phyloP scores from a whole-genome alignment of 2,888 invertebrate species.

The Callinectes sapidus region DNA sequence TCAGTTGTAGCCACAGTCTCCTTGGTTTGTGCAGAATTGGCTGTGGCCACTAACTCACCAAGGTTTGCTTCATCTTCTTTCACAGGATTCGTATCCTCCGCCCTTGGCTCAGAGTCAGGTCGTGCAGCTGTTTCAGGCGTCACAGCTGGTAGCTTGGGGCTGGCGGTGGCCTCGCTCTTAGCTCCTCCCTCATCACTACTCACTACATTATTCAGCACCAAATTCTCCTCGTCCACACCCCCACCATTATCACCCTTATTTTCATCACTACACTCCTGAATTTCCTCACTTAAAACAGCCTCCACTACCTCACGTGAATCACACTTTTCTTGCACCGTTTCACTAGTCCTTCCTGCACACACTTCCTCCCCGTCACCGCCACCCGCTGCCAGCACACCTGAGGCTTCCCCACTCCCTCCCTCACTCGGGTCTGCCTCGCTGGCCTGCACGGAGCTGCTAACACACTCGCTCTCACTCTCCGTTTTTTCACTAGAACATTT shows the following conservation, averaged over 20 bases:
- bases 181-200: conserved; percentile 8
- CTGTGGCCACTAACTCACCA: conserved; percentile 8
- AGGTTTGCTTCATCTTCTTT: neutral
- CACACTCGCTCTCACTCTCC: conserved; percentile 23
- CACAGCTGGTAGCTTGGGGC: conserved; percentile 3
- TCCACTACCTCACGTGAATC: conserved; percentile 12
- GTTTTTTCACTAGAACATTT: neutral
- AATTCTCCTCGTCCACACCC: conserved; percentile 21
- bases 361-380: conserved; percentile 22
- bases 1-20: conserved; percentile 11
- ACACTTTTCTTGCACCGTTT: conserved; percentile 15
- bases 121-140: neutral
- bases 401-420: conserved; percentile 20
- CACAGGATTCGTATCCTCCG: neutral
- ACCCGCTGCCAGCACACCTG: conserved; percentile 21
- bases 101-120: neutral
- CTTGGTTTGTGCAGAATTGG: neutral
- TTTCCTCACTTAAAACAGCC: neutral
- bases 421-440: conserved; percentile 13
- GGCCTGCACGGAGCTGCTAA: conserved; percentile 32
- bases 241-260: neutral
- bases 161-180: conserved; percentile 24
- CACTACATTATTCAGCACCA: conserved; percentile 31
- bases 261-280: conserved; percentile 24
- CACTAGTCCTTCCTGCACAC: conserved; percentile 21